Conservation (phyloP, 2,797 vertebrate genomes). For the Manis crassicaudata region DNA sequence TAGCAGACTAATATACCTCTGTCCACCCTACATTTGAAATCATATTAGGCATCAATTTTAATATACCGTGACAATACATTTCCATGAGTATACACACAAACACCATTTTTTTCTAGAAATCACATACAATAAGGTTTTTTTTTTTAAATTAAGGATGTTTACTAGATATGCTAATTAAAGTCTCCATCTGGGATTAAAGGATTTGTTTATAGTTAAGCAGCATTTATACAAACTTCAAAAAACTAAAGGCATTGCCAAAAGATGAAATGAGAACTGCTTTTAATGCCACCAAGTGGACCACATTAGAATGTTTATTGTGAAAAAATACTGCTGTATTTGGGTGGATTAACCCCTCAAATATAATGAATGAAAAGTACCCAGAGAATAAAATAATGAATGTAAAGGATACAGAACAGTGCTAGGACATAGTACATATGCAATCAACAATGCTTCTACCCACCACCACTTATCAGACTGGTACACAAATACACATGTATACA, state of each 20-base stretch:
- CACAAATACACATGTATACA: not conserved
- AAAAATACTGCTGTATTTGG: not conserved
- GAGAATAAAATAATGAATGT: not conserved
- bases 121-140: not conserved
- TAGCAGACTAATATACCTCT: not conserved
- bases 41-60: not conserved
- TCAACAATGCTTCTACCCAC: not conserved
- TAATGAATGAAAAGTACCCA: not conserved
- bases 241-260: constrained; percentile 6
- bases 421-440: not conserved
- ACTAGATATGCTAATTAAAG: constrained; percentile 52
- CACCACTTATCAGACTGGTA: not conserved
- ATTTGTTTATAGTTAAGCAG: constrained; percentile 44
- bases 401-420: not conserved
- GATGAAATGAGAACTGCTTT: constrained; percentile 26
- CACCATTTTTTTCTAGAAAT: not conserved
- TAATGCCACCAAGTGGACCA: not conserved
- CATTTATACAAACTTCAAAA: constrained; percentile 45
- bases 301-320: constrained; percentile 1
- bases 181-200: constrained; percentile 19
- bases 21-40: not conserved
- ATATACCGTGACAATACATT: not conserved
- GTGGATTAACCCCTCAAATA: not conserved
- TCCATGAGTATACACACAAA: not conserved
- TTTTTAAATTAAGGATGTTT: constrained; percentile 35